Percentiles rank a stretch among this genome's conserved stretches.
phyloP scores from a whole-genome alignment of 1,140 invertebrate species.

The Adelges cooleyi region DNA sequence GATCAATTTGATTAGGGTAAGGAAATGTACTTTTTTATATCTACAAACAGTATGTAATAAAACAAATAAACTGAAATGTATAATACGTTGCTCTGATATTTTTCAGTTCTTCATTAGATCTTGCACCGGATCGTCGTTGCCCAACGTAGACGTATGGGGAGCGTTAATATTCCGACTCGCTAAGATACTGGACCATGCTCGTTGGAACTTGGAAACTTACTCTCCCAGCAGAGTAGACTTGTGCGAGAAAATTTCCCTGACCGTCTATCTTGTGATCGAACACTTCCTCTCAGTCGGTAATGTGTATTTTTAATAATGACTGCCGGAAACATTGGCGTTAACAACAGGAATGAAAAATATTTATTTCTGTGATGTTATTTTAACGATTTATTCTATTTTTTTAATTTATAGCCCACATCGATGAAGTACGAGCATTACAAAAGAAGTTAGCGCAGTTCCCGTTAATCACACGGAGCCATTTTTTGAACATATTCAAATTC shows the following conservation, averaged over 20 bases:
- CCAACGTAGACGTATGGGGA: not conserved
- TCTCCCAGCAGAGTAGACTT: not conserved
- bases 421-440: too few relatives aligned
- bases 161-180: not conserved
- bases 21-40: not conserved
- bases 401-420: not conserved
- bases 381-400: not conserved
- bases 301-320: too few relatives aligned
- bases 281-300: too few relatives aligned
- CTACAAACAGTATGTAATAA: too few relatives aligned
- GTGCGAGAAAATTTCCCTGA: not conserved
- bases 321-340: too few relatives aligned
- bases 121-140: not conserved
- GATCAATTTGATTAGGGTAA: not conserved
- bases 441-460: not conserved
- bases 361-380: too few relatives aligned
- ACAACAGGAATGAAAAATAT: too few relatives aligned
- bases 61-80: not conserved
- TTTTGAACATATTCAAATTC: not conserved
- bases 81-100: not conserved
- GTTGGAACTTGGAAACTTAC: not conserved
- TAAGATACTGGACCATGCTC: not conserved
- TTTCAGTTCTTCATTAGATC: not conserved
- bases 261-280: too few relatives aligned
- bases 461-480: slow-evolving; percentile 5